Evolutionary conservation across 1,140 invertebrate species (phyloP).

Genomic region (Drosophila melanogaster): DNA sequence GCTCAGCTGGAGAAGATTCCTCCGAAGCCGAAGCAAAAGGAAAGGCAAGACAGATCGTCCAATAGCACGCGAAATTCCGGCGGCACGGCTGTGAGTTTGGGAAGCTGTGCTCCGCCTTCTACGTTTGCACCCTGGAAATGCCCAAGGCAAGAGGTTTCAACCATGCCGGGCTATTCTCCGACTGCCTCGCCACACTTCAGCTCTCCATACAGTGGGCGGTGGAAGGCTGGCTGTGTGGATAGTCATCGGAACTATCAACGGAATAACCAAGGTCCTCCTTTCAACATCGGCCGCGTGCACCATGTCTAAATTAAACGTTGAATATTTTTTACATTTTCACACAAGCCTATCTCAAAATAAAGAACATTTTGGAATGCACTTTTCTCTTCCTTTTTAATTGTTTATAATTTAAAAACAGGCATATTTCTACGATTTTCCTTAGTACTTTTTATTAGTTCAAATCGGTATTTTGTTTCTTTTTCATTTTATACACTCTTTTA

Average conservation of each 20-base stretch:
- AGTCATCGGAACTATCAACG: not conserved
- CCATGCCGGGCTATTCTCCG: conserved; percentile 6
- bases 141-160: not conserved
- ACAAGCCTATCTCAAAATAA: conserved; percentile 8
- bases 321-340: conserved; percentile 24
- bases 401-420: too few species aligned
- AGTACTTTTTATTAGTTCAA: conserved; percentile 52
- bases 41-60: not conserved
- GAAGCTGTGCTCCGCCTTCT: too few species aligned
- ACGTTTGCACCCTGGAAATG: not conserved
- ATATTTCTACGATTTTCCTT: conserved; percentile 5
- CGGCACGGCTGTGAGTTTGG: not conserved
- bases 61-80: not conserved
- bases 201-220: conserved; percentile 8
- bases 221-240: not conserved
- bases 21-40: not conserved
- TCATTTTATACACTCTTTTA: conserved; percentile 65
- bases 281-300: not conserved
- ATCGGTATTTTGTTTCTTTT: conserved; percentile 44
- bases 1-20: not conserved
- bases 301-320: conserved; percentile 41
- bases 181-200: not conserved
- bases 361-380: not conserved
- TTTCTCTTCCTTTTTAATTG: too few species aligned
- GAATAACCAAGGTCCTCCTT: not conserved